These are phyloP conservation scores for Parazoanthus darwini DNA, from an alignment of 92 coral and sea anemone genomes.

Conservation along the genomic window DNA sequence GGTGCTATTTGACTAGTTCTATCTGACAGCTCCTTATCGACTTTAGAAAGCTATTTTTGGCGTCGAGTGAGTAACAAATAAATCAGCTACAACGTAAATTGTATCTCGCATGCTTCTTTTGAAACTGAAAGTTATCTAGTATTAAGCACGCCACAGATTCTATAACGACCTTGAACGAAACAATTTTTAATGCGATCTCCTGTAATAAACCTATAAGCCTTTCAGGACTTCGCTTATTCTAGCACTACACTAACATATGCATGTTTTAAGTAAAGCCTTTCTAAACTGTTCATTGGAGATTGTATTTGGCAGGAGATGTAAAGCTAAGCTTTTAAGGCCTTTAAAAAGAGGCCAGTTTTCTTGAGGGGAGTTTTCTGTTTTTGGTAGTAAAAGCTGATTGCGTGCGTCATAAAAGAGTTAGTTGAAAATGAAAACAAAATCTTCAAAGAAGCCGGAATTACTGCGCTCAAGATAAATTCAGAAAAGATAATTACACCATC, in stretches of 20 bases:
- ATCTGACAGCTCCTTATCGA: not conserved
- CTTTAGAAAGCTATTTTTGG: not conserved
- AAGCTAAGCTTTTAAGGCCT: not conserved
- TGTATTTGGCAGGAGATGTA: not conserved
- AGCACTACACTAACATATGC: not conserved
- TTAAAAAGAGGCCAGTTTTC: not conserved
- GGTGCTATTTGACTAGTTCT: not conserved
- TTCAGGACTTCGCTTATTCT: not conserved
- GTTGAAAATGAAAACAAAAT: conserved; percentile 2
- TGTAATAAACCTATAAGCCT: too few species aligned
- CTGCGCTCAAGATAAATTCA: not conserved
- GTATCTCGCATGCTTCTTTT: not conserved
- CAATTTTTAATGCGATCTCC: not conserved
- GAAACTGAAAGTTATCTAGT: too few species aligned
- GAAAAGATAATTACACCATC: conserved; percentile 14
- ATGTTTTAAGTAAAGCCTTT: not conserved
- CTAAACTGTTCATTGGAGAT: not conserved
- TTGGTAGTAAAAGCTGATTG: not conserved
- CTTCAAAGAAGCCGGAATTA: conserved; percentile 18
- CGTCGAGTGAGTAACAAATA: not conserved
- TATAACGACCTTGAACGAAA: too few species aligned
- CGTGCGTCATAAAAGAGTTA: conserved; percentile 28
- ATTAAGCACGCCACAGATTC: not conserved
- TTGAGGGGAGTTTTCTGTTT: not conserved
- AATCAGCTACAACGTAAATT: not conserved